Evolutionary conservation across 2,888 invertebrate species (phyloP).

Genomic region (Athetis lepigone): DNA sequence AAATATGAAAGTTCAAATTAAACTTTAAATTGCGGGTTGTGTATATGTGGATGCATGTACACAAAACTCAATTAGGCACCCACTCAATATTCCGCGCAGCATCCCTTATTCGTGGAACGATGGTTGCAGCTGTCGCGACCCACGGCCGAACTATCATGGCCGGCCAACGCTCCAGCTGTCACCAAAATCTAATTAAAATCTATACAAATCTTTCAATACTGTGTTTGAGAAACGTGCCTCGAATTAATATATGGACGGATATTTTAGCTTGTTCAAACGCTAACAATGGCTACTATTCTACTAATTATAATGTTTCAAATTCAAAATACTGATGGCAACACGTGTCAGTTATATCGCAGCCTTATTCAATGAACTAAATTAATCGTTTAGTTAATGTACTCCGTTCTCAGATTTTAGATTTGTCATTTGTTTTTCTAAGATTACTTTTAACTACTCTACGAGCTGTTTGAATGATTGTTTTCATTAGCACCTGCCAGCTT

Average conservation of each 20-base stretch:
- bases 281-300: constrained; percentile 5
- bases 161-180: neutral
- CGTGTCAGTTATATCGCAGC: neutral
- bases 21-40: too few species aligned
- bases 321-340: neutral
- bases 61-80: neutral
- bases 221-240: constrained; percentile 5
- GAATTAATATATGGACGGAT: constrained; percentile 1
- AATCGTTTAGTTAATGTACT: neutral
- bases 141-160: too few species aligned
- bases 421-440: neutral
- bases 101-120: constrained; percentile 15
- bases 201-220: constrained; percentile 1
- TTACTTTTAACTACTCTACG: neutral
- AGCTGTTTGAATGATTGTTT: constrained; percentile 12
- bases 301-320: too few species aligned
- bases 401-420: constrained; percentile 9
- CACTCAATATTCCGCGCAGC: constrained; percentile 29
- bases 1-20: too few species aligned
- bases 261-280: neutral
- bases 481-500: neutral
- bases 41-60: too few species aligned
- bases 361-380: neutral
- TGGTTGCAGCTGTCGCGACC: constrained; percentile 31
- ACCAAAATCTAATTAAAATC: constrained; percentile 9